A percentile compares a stretch with the other conserved stretches of the same genome.
phyloP scores from a whole-genome alignment of 2,888 invertebrate species.

The Hecatera dysodea region DNA sequence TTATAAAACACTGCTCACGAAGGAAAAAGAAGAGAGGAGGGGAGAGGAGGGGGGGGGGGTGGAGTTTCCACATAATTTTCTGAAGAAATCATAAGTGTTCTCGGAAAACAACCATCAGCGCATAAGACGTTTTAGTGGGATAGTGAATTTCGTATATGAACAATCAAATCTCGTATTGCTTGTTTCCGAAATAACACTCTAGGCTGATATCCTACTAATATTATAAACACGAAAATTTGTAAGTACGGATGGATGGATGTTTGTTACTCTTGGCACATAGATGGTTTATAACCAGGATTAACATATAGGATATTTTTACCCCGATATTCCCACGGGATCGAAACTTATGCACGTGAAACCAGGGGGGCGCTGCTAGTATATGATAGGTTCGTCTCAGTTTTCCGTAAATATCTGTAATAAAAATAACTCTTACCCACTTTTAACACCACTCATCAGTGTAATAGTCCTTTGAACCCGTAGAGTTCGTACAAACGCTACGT shows the following conservation, averaged over 20 bases:
- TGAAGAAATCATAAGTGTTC: neutral
- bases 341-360: no score
- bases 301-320: no score
- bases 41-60: no score
- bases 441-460: neutral
- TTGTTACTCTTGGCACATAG: no score
- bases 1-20: neutral
- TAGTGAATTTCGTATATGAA: neutral
- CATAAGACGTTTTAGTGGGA: no score
- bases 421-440: neutral
- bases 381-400: neutral
- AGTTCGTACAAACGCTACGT: constrained; percentile 50
- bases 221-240: no score
- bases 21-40: neutral
- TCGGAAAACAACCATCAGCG: neutral
- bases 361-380: no score
- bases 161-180: neutral
- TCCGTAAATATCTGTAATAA: constrained; percentile 5
- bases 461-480: constrained; percentile 58
- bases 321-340: no score
- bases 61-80: neutral
- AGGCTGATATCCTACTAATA: no score
- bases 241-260: no score
- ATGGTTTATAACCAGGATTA: no score
- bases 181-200: no score